Evolutionary conservation across 2,888 invertebrate species (phyloP).

Genomic region (Mallateleia sp.): DNA sequence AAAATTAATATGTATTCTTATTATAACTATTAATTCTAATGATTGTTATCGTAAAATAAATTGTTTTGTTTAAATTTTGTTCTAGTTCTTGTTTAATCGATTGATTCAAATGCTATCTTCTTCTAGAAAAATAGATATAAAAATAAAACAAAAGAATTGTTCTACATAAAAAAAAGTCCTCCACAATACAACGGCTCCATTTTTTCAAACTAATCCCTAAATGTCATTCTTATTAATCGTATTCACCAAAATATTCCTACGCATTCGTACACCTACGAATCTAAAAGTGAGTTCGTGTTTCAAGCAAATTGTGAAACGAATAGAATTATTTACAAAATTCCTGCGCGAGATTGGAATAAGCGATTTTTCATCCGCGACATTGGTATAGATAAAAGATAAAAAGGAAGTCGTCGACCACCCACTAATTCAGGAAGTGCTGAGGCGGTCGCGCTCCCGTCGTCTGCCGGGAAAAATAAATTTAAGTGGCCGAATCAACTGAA

Average conservation of each 20-base stretch:
- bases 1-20: too few species aligned
- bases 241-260: slow-evolving; percentile 57
- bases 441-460: slow-evolving; percentile 11
- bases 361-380: slow-evolving; percentile 59
- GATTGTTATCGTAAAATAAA: too few species aligned
- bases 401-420: slow-evolving; percentile 58
- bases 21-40: too few species aligned
- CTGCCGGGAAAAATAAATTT: slow-evolving; percentile 44
- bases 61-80: too few species aligned
- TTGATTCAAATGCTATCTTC: too few species aligned
- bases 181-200: too few species aligned
- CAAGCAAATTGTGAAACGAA: slow-evolving; percentile 58
- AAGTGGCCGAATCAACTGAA: slow-evolving; percentile 5
- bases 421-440: slow-evolving; percentile 63
- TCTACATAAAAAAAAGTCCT: too few species aligned
- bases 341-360: slow-evolving; percentile 33
- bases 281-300: slow-evolving; percentile 43
- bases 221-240: slow-evolving; percentile 68
- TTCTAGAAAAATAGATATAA: too few species aligned
- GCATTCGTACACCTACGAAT: slow-evolving; percentile 60
- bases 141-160: too few species aligned
- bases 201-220: slow-evolving; percentile 57
- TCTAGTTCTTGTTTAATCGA: too few species aligned
- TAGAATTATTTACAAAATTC: slow-evolving; percentile 36
- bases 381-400: slow-evolving; percentile 61